These are phyloP conservation scores for Orientallactaga sibirica DNA, from an alignment of 2,797 vertebrate species.

Conservation along the genomic window DNA sequence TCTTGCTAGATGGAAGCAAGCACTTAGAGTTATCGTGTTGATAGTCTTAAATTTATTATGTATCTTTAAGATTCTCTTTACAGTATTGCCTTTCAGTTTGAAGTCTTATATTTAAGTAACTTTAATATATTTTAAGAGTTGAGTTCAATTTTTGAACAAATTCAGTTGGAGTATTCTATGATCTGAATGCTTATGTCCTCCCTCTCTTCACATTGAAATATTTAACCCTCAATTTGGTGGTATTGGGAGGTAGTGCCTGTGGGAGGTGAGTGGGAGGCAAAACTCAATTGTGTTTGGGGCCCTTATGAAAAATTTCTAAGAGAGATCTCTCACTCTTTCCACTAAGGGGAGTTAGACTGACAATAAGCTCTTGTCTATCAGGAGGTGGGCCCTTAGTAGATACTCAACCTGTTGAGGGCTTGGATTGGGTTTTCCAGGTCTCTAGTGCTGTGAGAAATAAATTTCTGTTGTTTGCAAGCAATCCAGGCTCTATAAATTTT, in stretches of 20 bases:
- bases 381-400: neutral
- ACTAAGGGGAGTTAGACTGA: neutral
- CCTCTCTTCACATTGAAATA: neutral
- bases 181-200: neutral
- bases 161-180: neutral
- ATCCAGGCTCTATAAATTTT: neutral
- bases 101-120: neutral
- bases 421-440: neutral
- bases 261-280: neutral
- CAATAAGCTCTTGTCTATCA: neutral
- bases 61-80: slow-evolving; percentile 1
- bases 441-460: neutral
- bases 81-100: neutral
- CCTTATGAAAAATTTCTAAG: neutral
- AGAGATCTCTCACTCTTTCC: neutral
- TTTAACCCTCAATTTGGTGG: neutral
- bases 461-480: neutral
- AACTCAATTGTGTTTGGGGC: neutral
- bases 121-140: neutral
- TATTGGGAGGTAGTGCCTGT: neutral
- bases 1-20: neutral
- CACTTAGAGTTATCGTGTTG: neutral
- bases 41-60: neutral
- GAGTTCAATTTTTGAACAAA: slow-evolving; percentile 27
- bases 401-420: neutral